Evolutionary conservation across 2,888 invertebrate species (phyloP), one percentile per base, ranked within the genome.

Genomic region (Pristionchus entomophagus): DNA sequence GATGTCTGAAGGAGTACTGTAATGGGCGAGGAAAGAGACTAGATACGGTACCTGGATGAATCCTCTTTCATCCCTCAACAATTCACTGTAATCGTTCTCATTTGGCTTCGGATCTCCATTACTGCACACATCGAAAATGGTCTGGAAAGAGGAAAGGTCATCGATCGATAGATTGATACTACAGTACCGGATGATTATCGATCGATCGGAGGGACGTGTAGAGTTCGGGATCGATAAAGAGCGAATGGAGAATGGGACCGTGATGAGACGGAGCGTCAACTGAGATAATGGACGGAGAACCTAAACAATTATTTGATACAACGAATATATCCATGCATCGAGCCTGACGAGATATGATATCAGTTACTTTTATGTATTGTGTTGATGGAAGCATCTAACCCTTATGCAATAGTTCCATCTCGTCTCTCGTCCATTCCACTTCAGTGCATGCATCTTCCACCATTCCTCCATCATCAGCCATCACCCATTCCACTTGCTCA

Each of bases 391-490:
- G 35, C 22, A 38, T 29, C 65, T n/a, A 22, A 69, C 65, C 35
- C 14, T 69, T 19, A 22, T 35, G 6, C 12, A 73, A 26, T 45
- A 8, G 12, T 22, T 53, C 17, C 53, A 85, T 10, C 32, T 77
- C 77, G 4, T 77, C 56, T 17, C 19, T n/a, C 12, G 35, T 4
- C 85, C 85, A 85, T 53, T 85, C 85, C 53, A 85, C 77, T n/a
- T 85, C 77, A 65, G 69, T 45, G 26, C 2, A 0, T 38, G 19
- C 69, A 29, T 73, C 80, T 38, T 53, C 81, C 65, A 84, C 26
- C 62, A 59, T 81, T 35, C 59, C 84, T 84, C 83, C 62, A 41
- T 51, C 77, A 62, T 81, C 85, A 5, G 49, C 82, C 82, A 82
- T 82, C 26, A 14, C 22, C 69, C 53, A 59, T 26, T 14, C 38